A percentile compares a stretch with the other conserved stretches of the same genome.
phyloP scores from a whole-genome alignment of 2,797 vertebrate genomes.

The Cuculus canorus region DNA sequence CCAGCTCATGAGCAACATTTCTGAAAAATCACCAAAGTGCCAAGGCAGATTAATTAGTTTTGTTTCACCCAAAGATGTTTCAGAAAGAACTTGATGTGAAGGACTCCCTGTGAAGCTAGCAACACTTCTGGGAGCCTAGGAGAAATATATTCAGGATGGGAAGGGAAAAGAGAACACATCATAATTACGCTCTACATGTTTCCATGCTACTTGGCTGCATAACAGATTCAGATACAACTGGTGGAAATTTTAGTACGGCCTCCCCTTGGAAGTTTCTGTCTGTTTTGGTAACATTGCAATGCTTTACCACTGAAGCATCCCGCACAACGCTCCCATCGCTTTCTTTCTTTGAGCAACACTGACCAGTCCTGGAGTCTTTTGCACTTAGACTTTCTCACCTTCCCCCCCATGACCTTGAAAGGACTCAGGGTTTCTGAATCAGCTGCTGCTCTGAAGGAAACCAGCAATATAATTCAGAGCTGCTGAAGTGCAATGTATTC shows the following conservation, averaged over 20 bases:
- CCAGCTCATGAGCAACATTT: neutral
- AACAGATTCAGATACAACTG: neutral
- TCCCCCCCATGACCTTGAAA: neutral
- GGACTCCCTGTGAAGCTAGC: neutral
- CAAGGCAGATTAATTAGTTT: neutral
- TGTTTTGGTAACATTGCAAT: neutral
- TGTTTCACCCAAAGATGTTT: neutral
- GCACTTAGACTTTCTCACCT: neutral
- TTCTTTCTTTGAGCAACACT: neutral
- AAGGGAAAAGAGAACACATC: neutral
- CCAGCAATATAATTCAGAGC: neutral
- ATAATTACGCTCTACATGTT: neutral
- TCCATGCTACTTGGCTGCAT: neutral
- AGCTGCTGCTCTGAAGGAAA: neutral
- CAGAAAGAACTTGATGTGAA: neutral
- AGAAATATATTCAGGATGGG: neutral
- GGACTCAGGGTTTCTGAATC: neutral
- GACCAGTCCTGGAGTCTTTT: neutral
- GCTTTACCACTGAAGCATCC: neutral
- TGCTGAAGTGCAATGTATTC: neutral
- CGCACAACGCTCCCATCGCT: rapidly evolving
- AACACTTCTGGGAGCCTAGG: neutral
- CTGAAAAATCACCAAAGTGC: neutral
- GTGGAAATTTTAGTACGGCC: neutral
- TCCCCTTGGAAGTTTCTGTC: neutral